Conservation (phyloP, 2,113 vertebrate genomes). For the Rousettus leschenaultii region DNA sequence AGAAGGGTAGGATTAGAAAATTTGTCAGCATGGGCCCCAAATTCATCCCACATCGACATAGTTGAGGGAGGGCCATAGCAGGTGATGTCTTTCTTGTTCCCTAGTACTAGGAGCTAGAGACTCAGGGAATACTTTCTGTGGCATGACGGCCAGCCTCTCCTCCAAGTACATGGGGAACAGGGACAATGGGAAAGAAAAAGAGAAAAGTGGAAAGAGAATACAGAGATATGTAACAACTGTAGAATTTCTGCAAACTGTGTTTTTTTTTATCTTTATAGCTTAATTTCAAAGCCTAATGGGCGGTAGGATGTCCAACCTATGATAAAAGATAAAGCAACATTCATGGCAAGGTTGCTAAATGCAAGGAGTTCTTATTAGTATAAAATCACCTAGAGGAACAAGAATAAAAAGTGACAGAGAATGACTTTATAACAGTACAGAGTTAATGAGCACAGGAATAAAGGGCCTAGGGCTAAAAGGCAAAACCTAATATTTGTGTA, state of each 20-base stretch:
- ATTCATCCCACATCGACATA: not conserved
- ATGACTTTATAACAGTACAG: constrained; percentile 38
- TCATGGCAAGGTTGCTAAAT: not conserved
- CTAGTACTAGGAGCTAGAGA: not conserved
- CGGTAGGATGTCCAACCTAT: not conserved
- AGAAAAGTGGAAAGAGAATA: not conserved
- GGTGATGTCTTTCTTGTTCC: not conserved
- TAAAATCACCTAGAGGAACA: constrained; percentile 18
- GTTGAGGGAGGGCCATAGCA: not conserved
- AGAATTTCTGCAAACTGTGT: not conserved
- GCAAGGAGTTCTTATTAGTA: constrained; percentile 21
- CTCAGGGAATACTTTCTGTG: not conserved
- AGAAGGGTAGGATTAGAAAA: not conserved
- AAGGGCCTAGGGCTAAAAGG: constrained; percentile 46
- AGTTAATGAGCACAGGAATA: constrained; percentile 54
- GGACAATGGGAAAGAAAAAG: not conserved
- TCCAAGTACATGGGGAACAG: rapidly evolving
- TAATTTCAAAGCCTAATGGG: constrained; percentile 2
- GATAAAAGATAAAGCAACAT: not conserved
- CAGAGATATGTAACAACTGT: not conserved
- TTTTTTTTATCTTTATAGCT: not conserved
- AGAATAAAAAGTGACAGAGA: constrained; percentile 45
- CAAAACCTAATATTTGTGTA: constrained; percentile 66
- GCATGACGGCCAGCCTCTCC: not conserved
- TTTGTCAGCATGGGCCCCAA: not conserved